Evolutionary conservation across 2,113 vertebrate species (phyloP).

Genomic region (Chloebia gouldiae): DNA sequence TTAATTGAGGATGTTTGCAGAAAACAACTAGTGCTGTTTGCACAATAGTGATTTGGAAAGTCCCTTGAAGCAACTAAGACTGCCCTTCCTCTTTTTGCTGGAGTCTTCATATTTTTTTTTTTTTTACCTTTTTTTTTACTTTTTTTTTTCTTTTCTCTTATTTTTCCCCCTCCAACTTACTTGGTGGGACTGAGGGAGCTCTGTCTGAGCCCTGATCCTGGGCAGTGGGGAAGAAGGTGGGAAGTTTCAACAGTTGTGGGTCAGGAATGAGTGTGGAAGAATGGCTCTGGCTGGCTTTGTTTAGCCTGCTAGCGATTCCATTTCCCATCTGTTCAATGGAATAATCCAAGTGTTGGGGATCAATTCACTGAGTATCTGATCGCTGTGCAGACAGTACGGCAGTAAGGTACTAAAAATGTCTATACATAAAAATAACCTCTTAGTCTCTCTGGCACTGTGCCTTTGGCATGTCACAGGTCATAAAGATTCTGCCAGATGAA

Average conservation of each 20-base stretch:
- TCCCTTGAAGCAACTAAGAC: not conserved
- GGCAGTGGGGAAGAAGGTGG: not conserved
- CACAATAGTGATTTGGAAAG: not conserved
- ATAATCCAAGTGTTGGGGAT: slow-evolving; percentile 42
- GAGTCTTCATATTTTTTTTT: not conserved
- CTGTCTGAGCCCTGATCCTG: not conserved
- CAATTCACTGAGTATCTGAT: slow-evolving; percentile 37
- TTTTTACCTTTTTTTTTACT: no score
- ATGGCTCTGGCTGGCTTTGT: not conserved
- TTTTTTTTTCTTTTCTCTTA: not conserved
- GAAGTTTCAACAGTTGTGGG: not conserved
- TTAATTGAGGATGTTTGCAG: not conserved
- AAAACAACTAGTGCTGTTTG: not conserved
- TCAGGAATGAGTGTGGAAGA: slow-evolving; percentile 1
- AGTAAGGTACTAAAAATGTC: slow-evolving; percentile 64
- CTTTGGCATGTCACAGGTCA: slow-evolving; percentile 27
- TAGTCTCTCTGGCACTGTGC: slow-evolving; percentile 47
- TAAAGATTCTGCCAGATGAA: slow-evolving; percentile 54
- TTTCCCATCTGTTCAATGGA: slow-evolving; percentile 42
- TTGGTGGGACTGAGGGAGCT: not conserved
- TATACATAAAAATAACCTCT: slow-evolving; percentile 67
- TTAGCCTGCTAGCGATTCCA: slow-evolving; percentile 35
- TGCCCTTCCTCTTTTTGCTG: slow-evolving; percentile 10
- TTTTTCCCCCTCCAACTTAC: not conserved
- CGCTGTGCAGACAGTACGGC: slow-evolving; percentile 2